Evolutionary conservation across 2,797 vertebrate species (phyloP).

Genomic region (Aplochiton taeniatus): DNA sequence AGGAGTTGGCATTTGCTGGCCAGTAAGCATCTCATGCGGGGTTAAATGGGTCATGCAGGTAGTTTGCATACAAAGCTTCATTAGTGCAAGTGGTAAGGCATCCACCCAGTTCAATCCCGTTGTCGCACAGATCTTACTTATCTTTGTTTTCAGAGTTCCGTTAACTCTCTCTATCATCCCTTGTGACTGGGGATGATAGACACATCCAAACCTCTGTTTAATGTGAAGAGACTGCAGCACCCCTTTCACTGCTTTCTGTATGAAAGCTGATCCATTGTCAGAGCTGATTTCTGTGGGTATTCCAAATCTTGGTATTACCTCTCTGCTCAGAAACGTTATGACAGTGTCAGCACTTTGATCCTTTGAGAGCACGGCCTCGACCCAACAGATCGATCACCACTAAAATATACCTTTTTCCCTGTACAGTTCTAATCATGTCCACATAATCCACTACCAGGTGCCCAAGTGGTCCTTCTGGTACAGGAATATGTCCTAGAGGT

Average conservation of each 20-base stretch:
- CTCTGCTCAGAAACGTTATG: background rate
- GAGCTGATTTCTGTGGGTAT: conserved; percentile 7
- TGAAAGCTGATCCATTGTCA: conserved; percentile 12
- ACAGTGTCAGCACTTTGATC: background rate
- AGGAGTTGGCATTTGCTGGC: too few relatives aligned
- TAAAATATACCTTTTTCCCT: conserved; percentile 6
- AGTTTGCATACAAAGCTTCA: background rate
- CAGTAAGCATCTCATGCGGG: conserved; percentile 14
- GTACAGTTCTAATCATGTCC: background rate
- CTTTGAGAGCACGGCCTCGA: background rate
- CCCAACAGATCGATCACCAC: conserved; percentile 5
- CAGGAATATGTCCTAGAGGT: conserved; percentile 8
- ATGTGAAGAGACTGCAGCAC: background rate
- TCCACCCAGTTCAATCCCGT: conserved; percentile 9
- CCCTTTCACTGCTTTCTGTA: background rate
- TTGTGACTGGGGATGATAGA: conserved; percentile 9
- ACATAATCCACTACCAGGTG: conserved; percentile 14
- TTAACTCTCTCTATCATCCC: conserved; percentile 6
- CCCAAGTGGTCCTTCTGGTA: conserved; percentile 18
- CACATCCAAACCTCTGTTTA: conserved; percentile 1
- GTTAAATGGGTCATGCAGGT: conserved; percentile 6
- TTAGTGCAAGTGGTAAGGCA: conserved; percentile 18
- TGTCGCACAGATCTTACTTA: background rate
- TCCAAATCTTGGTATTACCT: background rate
- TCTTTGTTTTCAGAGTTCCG: background rate